Conservation (phyloP, 2,797 vertebrate species). For the Macroramphosus scolopax region DNA sequence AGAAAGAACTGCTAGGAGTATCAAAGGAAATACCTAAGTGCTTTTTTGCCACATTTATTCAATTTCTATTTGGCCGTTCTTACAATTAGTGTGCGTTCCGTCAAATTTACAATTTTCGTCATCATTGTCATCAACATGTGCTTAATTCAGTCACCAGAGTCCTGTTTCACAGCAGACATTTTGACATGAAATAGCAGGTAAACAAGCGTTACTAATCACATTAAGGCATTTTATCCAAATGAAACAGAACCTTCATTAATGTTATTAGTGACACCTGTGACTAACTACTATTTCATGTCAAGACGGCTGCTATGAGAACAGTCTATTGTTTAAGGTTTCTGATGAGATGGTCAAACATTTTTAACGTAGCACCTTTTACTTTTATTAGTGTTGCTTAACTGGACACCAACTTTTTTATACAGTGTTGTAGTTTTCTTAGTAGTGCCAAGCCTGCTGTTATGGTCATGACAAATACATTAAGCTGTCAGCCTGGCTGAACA, state of each 20-base stretch:
- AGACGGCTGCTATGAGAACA: too few relatives aligned
- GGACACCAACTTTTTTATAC: slow-evolving; percentile 11
- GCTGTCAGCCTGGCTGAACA: slow-evolving; percentile 16
- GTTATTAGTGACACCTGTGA: too few relatives aligned
- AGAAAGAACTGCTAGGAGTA: slow-evolving; percentile 23
- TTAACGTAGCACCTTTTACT: slow-evolving; percentile 32
- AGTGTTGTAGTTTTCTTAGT: slow-evolving; percentile 36
- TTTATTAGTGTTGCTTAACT: slow-evolving; percentile 42
- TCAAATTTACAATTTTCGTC: slow-evolving; percentile 18
- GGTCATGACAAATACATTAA: slow-evolving; percentile 56
- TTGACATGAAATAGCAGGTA: too few relatives aligned
- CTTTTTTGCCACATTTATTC: slow-evolving; percentile 54
- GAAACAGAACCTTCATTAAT: too few relatives aligned
- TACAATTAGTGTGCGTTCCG: slow-evolving; percentile 7
- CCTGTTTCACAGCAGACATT: too few relatives aligned
- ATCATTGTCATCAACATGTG: slow-evolving; percentile 39
- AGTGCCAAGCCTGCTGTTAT: slow-evolving; percentile 76
- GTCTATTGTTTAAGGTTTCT: slow-evolving; percentile 18
- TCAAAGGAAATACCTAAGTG: slow-evolving; percentile 53
- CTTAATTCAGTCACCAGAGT: slow-evolving; percentile 43
- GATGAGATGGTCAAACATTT: slow-evolving; percentile 26
- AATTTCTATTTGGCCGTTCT: slow-evolving; percentile 39
- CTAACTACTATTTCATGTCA: too few relatives aligned
- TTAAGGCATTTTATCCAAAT: too few relatives aligned
- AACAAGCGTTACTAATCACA: too few relatives aligned